Evolutionary conservation across 2,113 vertebrate genomes (phyloP).

Genomic region (Hassar affinis): DNA sequence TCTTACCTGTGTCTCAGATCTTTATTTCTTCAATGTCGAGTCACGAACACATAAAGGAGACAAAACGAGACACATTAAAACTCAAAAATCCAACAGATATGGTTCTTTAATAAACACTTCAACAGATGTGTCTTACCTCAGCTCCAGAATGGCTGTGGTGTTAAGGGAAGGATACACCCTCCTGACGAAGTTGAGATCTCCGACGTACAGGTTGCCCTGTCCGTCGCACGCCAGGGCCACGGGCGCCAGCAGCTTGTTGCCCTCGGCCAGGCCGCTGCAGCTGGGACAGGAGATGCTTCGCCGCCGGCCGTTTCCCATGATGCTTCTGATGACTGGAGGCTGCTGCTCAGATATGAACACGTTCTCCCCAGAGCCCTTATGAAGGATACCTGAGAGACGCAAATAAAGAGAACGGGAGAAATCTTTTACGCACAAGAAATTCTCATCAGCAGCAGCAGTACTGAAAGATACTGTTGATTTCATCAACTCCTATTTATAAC

Average conservation of each 20-base stretch:
- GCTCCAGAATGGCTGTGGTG: conserved; percentile 85
- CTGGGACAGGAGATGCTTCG: conserved; percentile 89
- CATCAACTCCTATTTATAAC: background rate
- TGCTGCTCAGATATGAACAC: conserved; percentile 84
- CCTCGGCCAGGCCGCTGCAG: conserved; percentile 87
- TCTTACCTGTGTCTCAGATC: conserved; percentile 92
- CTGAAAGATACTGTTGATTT: background rate
- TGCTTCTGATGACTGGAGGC: conserved; percentile 84
- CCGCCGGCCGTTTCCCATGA: conserved; percentile 86
- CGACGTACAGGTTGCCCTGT: conserved; percentile 85
- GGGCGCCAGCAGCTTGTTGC: conserved; percentile 87
- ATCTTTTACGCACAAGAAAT: conserved; percentile 3
- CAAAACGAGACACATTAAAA: conserved; percentile 62
- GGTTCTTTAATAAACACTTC: conserved; percentile 15
- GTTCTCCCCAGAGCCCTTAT: conserved; percentile 89
- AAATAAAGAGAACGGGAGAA: background rate
- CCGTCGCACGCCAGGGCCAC: conserved; percentile 83
- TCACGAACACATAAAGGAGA: conserved; percentile 60
- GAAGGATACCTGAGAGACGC: conserved; percentile 77
- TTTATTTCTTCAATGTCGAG: conserved; percentile 78
- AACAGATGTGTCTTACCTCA: conserved; percentile 70
- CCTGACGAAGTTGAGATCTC: conserved; percentile 87
- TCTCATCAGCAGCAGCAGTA: background rate
- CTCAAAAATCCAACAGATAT: background rate
- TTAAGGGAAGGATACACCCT: conserved; percentile 84